Conservation (phyloP, 2,888 invertebrate genomes). For the Caenorhabditis auriculariae region DNA sequence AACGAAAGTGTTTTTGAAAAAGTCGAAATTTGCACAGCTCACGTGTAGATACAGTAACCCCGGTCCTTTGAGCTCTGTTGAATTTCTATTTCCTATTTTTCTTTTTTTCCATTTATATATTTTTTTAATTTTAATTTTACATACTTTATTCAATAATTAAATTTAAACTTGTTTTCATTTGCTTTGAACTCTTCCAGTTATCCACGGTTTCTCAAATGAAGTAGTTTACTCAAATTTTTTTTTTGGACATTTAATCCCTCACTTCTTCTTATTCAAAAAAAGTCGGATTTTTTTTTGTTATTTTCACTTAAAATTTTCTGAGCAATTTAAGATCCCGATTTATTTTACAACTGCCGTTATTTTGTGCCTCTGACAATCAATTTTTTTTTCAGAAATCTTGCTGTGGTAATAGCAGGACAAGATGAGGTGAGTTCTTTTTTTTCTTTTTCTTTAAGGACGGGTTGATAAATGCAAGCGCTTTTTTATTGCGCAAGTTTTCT, state of each 20-base stretch:
- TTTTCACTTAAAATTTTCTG: constrained; percentile 1
- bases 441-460: too few species aligned
- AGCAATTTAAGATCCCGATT: background rate
- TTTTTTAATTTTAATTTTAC: background rate
- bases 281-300: constrained; percentile 5
- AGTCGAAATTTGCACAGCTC: background rate
- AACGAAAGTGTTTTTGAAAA: too few species aligned
- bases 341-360: background rate
- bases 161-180: background rate
- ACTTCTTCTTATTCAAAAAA: background rate
- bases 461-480: too few species aligned
- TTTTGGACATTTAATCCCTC: constrained; percentile 4
- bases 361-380: background rate
- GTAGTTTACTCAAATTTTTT: too few species aligned
- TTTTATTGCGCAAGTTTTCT: too few species aligned
- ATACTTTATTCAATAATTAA: background rate
- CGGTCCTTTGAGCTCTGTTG: constrained; percentile 2
- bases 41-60: constrained; percentile 5
- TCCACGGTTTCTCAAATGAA: too few species aligned
- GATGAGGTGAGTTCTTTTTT: constrained; percentile 24
- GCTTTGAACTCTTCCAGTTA: too few species aligned
- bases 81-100: constrained; percentile 4
- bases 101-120: background rate
- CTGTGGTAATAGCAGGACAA: constrained; percentile 26
- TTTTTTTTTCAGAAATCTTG: constrained; percentile 23